Evolutionary conservation across 2,797 vertebrate species (phyloP).

Genomic region (Clamator glandarius): DNA sequence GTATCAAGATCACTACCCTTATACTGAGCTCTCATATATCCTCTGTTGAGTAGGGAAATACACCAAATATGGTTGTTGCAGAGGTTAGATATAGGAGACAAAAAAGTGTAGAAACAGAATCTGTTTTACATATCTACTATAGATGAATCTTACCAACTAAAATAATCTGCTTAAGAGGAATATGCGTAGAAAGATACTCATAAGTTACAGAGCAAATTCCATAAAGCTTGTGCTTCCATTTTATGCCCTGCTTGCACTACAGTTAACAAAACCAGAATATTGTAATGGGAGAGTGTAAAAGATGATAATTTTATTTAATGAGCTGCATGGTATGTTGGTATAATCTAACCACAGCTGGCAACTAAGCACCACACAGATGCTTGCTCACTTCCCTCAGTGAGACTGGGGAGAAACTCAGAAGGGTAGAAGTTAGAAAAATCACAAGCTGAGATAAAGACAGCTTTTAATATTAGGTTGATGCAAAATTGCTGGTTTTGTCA

Average conservation of each 20-base stretch:
- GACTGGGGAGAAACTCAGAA: too few species aligned
- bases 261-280: neutral
- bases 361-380: too few species aligned
- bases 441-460: too few species aligned
- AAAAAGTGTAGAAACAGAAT: neutral
- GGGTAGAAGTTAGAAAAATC: too few species aligned
- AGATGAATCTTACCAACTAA: too few species aligned
- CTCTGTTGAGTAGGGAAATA: neutral
- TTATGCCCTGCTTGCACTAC: neutral
- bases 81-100: neutral
- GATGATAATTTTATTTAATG: neutral
- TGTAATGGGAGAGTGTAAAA: neutral
- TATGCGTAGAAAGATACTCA: neutral
- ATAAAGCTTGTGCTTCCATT: neutral
- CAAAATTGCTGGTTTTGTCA: too few species aligned
- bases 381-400: too few species aligned
- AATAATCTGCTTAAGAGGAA: neutral
- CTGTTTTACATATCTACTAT: fast-evolving
- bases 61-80: neutral
- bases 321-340: neutral
- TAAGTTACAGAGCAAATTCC: neutral
- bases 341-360: too few species aligned
- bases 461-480: too few species aligned
- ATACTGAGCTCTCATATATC: neutral
- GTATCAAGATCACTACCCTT: neutral